Base-by-base conservation (phyloP, 2,113 vertebrate genomes). In the Neoarius graeffei region DNA sequence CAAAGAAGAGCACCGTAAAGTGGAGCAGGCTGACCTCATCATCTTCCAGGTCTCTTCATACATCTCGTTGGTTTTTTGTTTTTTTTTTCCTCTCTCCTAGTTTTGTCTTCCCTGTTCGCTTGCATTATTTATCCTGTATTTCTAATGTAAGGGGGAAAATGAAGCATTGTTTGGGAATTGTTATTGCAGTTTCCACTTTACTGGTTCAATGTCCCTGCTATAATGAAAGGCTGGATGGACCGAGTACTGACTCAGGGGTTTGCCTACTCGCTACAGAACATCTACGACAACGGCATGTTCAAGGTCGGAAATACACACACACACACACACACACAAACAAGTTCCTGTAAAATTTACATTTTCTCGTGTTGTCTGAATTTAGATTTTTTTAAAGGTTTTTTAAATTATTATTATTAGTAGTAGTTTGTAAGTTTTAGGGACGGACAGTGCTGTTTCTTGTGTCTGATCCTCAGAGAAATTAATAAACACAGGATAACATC, bases 181-280 rank as follows among this genome's bases (percentile, higher is more conserved):
- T 87, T 69, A 76, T 48, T 80, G 48, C 93, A 97, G 97, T 98
- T 97, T 86, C 96, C 97, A 0, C 1, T 98, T 83, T 96, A 97
- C 83, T 98, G 97, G 97, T 96, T 96, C 88, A 95, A 95, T 9
- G 89, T 96, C 1, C 96, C 97, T 0, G 97, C 96, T 82, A 96
- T 97, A 90, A 91, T 97, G 92, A 97, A 97, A 90, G 97, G 96
- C 88, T 97, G 96, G 96, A 94, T 96, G 0, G 97, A 98, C 54
- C 87, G 96, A 14, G 95, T 97, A 9, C 81, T 98, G 4, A 76
- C 90, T 0, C 89, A 90, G 2, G 96, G 95, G 54, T 98, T 97
- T 3, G 96, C 97, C 54, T 97, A 94, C 89, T 91, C 92, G 0
- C 84, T 95, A 7, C 35, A 93, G 15, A 88, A 91, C 15, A 91